These are phyloP conservation scores for Ashinkailepas kermadecensis DNA, from an alignment of 2,888 invertebrate species.

Conservation along the genomic window DNA sequence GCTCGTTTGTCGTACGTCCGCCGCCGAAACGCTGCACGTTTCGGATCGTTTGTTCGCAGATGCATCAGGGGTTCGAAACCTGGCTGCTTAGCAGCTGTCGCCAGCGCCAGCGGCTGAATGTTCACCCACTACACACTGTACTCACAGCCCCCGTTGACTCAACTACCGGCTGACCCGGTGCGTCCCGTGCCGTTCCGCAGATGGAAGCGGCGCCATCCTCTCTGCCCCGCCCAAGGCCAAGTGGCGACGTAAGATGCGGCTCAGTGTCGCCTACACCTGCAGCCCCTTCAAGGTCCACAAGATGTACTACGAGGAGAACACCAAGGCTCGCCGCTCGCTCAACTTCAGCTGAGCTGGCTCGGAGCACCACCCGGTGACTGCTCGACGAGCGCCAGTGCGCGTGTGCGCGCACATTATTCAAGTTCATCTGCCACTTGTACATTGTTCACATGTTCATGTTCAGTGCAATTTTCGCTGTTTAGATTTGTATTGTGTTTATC, in stretches of 20 bases:
- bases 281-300: neutral
- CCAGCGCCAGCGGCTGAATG: too few species aligned
- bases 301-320: constrained; percentile 17
- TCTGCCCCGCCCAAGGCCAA: neutral
- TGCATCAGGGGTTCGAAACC: too few species aligned
- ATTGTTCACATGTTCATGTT: neutral
- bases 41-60: too few species aligned
- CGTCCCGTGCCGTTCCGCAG: too few species aligned
- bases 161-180: too few species aligned
- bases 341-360: constrained; percentile 4
- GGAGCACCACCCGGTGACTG: neutral
- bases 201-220: too few species aligned
- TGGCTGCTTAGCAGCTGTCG: too few species aligned
- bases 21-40: too few species aligned
- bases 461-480: neutral
- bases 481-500: constrained; percentile 11
- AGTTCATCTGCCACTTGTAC: neutral
- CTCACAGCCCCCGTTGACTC: too few species aligned
- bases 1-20: too few species aligned
- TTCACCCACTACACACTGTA: too few species aligned
- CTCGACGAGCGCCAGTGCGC: neutral
- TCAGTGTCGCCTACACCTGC: constrained; percentile 3
- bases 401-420: neutral
- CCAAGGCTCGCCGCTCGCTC: constrained; percentile 10
- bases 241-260: constrained; percentile 6